phyloP scores from a whole-genome alignment of 2,113 vertebrate genomes.

The Passer montanus region DNA sequence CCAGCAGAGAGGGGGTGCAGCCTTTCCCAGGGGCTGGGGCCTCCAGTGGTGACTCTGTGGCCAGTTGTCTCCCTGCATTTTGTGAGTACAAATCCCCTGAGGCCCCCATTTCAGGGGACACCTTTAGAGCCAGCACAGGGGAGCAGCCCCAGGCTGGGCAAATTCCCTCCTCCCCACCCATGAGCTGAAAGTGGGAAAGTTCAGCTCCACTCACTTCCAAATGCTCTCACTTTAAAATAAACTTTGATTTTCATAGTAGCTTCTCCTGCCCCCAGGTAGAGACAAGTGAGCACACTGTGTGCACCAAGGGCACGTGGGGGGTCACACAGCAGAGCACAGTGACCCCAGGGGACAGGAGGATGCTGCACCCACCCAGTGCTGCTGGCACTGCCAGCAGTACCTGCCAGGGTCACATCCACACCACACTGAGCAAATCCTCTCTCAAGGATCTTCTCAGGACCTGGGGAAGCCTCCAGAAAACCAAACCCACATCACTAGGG shows the following conservation, averaged over 20 bases:
- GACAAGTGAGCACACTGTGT: rapidly evolving
- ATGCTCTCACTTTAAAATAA: neutral
- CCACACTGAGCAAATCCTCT: neutral
- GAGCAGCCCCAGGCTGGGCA: neutral
- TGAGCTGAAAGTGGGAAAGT: neutral
- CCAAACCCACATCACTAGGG: neutral
- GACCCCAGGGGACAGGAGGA: neutral
- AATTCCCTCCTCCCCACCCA: neutral
- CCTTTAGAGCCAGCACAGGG: neutral
- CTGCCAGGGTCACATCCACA: neutral
- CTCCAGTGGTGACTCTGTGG: neutral
- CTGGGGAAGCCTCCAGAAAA: neutral
- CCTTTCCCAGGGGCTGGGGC: neutral
- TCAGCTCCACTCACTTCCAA: neutral
- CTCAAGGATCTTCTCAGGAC: neutral
- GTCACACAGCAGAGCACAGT: rapidly evolving
- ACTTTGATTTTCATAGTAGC: neutral
- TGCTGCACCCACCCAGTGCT: neutral
- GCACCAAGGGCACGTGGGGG: rapidly evolving
- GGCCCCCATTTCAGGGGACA: neutral
- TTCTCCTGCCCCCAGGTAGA: neutral
- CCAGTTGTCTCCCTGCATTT: neutral
- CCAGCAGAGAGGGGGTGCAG: neutral
- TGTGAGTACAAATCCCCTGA: neutral
- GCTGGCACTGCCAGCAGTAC: neutral